Percentiles rank a stretch among this genome's conserved stretches.
These are phyloP conservation scores for Toxostoma redivivum DNA, from an alignment of 2,113 vertebrate genomes.

Conservation along the genomic window DNA sequence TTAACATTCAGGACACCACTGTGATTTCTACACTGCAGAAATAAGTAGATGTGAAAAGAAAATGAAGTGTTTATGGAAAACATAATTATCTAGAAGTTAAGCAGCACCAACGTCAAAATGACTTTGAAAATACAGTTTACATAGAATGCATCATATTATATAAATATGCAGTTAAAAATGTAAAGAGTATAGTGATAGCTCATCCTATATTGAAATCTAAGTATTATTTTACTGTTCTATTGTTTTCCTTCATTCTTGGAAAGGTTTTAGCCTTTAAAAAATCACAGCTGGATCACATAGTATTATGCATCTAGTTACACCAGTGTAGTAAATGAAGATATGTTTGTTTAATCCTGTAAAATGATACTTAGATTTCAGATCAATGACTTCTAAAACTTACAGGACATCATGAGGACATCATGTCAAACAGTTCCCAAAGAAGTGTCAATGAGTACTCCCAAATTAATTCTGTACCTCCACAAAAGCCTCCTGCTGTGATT, in stretches of 20 bases:
- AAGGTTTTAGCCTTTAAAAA: neutral
- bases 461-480: slow-evolving; percentile 81
- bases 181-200: neutral
- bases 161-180: neutral
- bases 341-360: neutral
- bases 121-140: neutral
- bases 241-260: neutral
- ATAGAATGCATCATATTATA: neutral
- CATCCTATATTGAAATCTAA: neutral
- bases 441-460: neutral
- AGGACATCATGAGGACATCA: neutral
- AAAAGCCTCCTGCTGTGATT: slow-evolving; percentile 93
- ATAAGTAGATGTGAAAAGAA: neutral
- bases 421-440: neutral
- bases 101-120: neutral
- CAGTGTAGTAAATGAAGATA: neutral
- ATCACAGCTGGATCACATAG: neutral
- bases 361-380: neutral
- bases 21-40: neutral
- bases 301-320: neutral
- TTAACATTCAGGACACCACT: neutral
- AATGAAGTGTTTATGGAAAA: neutral
- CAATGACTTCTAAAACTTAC: neutral
- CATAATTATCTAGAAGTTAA: neutral
- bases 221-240: neutral